Conservation (phyloP, 2,113 vertebrate genomes). For the Sisor rabdophorus region DNA sequence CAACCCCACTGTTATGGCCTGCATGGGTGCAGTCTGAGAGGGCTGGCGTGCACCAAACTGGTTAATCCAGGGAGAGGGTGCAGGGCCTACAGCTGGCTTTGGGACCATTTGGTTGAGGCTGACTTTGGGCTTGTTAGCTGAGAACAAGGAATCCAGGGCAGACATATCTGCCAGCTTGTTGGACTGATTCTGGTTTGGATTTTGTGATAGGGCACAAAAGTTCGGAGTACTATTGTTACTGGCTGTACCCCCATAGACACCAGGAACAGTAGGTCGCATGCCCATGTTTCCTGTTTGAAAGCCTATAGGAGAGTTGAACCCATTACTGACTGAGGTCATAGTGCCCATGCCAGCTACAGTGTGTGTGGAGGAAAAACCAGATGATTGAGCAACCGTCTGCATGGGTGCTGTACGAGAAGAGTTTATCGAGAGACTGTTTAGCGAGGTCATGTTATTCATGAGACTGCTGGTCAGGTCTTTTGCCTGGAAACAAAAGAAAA, state of each 20-base stretch:
- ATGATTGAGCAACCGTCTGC: conserved; percentile 63
- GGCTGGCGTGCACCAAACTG: conserved; percentile 78
- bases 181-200: conserved; percentile 69
- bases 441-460: conserved; percentile 85
- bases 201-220: conserved; percentile 73
- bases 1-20: conserved; percentile 61
- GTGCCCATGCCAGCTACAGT: conserved; percentile 64
- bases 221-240: conserved; percentile 77
- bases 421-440: conserved; percentile 74
- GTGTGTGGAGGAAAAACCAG: conserved; percentile 70
- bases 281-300: conserved; percentile 79
- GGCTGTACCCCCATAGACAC: conserved; percentile 76
- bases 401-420: conserved; percentile 66
- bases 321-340: conserved; percentile 75
- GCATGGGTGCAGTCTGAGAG: conserved; percentile 66
- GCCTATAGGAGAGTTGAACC: conserved; percentile 76
- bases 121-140: conserved; percentile 89
- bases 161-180: conserved; percentile 81
- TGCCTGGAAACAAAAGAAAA: conserved; percentile 68
- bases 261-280: conserved; percentile 68
- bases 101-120: conserved; percentile 89
- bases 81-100: conserved; percentile 60
- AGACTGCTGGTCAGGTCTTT: conserved; percentile 94
- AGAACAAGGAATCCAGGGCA: conserved; percentile 87
- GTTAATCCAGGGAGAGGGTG: conserved; percentile 81